Percentiles rank a stretch among this genome's conserved stretches.
Evolutionary conservation across 2,113 vertebrate genomes (phyloP).

Genomic region (Australoheros scitulus): DNA sequence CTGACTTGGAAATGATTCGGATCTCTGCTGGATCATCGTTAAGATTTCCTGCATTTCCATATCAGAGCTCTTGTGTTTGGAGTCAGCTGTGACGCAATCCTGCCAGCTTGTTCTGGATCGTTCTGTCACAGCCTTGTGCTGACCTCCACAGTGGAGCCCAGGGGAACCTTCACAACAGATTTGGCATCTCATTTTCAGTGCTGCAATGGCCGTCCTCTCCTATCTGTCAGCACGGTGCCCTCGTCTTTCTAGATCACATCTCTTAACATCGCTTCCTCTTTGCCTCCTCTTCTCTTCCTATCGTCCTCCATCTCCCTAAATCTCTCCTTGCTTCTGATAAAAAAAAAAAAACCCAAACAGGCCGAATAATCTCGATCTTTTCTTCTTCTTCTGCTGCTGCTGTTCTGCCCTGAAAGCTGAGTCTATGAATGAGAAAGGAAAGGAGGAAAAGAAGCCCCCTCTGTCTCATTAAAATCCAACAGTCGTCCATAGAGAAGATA

Average conservation of each 20-base stretch:
- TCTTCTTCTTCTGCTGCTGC: conserved; percentile 21
- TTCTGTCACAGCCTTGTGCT: conserved; percentile 68
- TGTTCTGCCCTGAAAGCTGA: conserved; percentile 31
- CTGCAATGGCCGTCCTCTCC: conserved; percentile 77
- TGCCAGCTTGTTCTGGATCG: conserved; percentile 53
- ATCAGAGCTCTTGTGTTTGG: not conserved
- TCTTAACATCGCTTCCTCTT: conserved; percentile 66
- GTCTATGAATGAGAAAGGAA: conserved; percentile 13
- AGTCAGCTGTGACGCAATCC: conserved; percentile 37
- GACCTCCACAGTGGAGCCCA: conserved; percentile 77
- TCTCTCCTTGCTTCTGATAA: conserved; percentile 26
- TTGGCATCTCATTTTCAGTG: conserved; percentile 73
- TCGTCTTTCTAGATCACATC: conserved; percentile 77
- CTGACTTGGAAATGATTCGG: not conserved
- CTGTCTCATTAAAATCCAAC: conserved; percentile 71
- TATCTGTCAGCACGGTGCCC: conserved; percentile 74
- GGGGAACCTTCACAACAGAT: conserved; percentile 82
- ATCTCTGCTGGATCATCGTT: not conserved
- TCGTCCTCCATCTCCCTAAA: conserved; percentile 46
- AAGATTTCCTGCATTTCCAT: conserved; percentile 19
- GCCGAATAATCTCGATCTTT: conserved; percentile 29
- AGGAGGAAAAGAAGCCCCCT: not conserved
- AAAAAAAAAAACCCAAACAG: conserved; percentile 17
- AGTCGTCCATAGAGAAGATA: conserved; percentile 50
- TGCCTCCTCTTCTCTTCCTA: conserved; percentile 26